Evolutionary conservation across 1,140 invertebrate genomes (phyloP).

Genomic region (Neotoxoptera formosana): DNA sequence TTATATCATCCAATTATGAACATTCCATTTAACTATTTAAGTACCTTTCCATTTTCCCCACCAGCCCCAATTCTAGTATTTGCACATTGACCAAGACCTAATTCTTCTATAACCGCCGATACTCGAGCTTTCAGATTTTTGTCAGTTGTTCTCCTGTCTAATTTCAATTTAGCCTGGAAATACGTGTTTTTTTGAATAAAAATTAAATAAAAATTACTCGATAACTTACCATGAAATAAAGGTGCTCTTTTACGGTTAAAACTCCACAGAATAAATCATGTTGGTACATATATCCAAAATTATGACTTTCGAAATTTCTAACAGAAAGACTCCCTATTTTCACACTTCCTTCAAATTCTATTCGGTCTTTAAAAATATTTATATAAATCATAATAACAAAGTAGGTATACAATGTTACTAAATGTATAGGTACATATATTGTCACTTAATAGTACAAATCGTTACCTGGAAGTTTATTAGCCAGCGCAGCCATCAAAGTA

Average conservation of each 20-base stretch:
- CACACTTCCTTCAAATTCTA: conserved; percentile 22
- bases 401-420: not conserved
- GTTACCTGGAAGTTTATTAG: conserved; percentile 75
- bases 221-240: conserved; percentile 82
- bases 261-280: conserved; percentile 88
- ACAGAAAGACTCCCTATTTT: conserved; percentile 64
- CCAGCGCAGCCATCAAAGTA: conserved; percentile 89
- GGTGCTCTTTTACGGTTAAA: conserved; percentile 88
- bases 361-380: conserved; percentile 72
- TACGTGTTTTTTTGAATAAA: not conserved
- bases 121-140: conserved; percentile 73
- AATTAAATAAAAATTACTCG: not conserved
- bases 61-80: conserved; percentile 77
- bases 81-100: conserved; percentile 76
- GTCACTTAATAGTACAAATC: conserved; percentile 60
- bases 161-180: conserved; percentile 77
- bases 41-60: conserved; percentile 47
- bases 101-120: conserved; percentile 73
- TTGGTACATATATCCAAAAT: conserved; percentile 95
- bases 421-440: not conserved
- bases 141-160: conserved; percentile 72
- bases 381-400: conserved; percentile 62
- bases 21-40: not conserved
- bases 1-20: not conserved
- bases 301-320: conserved; percentile 76